Base-by-base conservation (phyloP, 92 coral and sea anemone genomes). In the Palythoa grandiflora region DNA sequence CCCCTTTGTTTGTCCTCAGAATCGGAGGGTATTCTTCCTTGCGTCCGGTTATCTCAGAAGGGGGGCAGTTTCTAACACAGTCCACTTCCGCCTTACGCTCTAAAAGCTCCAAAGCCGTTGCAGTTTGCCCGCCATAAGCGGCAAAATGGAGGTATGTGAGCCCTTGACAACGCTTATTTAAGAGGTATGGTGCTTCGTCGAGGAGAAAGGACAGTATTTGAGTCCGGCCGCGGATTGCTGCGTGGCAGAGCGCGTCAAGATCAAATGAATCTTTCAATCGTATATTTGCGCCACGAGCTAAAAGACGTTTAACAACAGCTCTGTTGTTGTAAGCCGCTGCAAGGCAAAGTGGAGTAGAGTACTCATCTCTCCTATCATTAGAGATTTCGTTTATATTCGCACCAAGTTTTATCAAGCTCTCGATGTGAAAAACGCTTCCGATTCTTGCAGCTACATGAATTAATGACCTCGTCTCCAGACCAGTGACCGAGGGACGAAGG, bases 401-500 rank as follows among this genome's bases (percentile, higher is more conserved):
- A 4, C 86, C 86, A 44, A 81, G 75, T 81, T 37, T 81, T 28
- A 81, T 81, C 40, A 81, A 47, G 74, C 86, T 81, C 9, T 81
- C 73, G 16, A 81, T 36, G 40, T 81, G 86, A 66, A 65, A 81
- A 20, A 81, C 40, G 40, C 61, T 19, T 28, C 86, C 86, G 21
- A 66, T 40, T 13, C 75, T 81, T 6, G 86, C 86, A 14, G 86
- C 86, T 9, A 81, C 86, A 37, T 81, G 86, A 21, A 81, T 66
- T 14, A 81, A 28, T 35, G 86, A 81, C 57, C 86, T 66, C 44
- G 75, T 81, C 28, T 81, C 86, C 13, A 81, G 38, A 20, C 86
- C 86, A 71, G 57, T 81, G 12, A 81, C 86, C 48, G 86, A 81
- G n/a, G 86, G 86, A 19, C 86, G 86, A 37, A 81, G 86, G 19